Base-by-base conservation (phyloP, 2,797 vertebrate genomes). In the Margarornis squamiger region DNA sequence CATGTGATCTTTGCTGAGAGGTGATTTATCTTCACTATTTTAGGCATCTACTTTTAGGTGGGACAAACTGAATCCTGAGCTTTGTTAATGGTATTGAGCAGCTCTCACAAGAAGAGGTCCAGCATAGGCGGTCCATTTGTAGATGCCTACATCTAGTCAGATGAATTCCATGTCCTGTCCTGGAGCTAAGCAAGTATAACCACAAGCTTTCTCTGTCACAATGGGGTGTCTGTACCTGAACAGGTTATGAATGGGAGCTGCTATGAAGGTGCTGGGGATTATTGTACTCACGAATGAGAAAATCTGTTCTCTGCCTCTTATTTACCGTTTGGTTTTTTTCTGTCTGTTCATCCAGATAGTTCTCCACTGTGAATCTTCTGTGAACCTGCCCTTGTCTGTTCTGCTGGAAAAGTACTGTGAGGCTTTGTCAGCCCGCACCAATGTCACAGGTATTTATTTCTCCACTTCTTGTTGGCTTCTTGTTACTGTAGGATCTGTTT, bases 331-430 rank as follows among this genome's bases (percentile, higher is more conserved):
- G 52, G 13, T 81, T 91, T 74, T 7, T 46, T 77, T 95, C 36
- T 84, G n/a, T 94, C 74, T 71, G 52, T 86, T 91, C 70, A 21
- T 83, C 20, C 93, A 98, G 98, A 93, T 97, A 57, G 94, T 95
- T 75, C 90, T 97, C 27, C 96, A 90, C 67, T 97, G 97, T 89
- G 96, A 97, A 46, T 95, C 97, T 62, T 89, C 96, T 12, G 88
- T 94, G 66, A 97, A 94, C 73, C 80, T 97, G 22, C 95, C 97
- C 59, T 86, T 97, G 65, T 93, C 96, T 41, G 82, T 90, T 36
- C 95, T 98, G 32, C 96, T 97, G 92, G 97, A 97, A 92, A 97
- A 88, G 48, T 97, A 97, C 96, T 98, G 98, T 38, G 96, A 98
- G 95, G 96, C 96, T 38, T 77, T 98, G 65, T 97, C 97, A 59